Evolutionary conservation across 2,113 vertebrate species (phyloP), one percentile per base, ranked within the genome.

Genomic region (Chauna torquata): DNA sequence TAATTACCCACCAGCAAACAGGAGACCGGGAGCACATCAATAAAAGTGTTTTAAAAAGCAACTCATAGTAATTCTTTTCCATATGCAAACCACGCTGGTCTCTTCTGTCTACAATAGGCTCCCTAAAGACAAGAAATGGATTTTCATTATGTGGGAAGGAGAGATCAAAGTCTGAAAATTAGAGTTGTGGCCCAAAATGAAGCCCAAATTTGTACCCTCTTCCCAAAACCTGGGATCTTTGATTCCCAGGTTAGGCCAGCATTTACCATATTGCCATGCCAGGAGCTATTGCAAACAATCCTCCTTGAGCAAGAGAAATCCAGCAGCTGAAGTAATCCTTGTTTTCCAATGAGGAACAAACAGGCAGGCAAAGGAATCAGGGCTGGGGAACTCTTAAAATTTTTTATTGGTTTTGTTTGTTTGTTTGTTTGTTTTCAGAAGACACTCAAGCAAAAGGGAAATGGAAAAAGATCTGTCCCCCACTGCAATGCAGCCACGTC

Each of bases 1-100:
- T 95, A 92, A 95, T 97, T 93, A 94, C 88, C 91, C 62, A 94
- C 90, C 64, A 96, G 91, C 86, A 88, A 91, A 92, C 77, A 94
- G 89, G 91, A 86, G 95, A 96, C 68, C 0, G 32, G 91, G 86
- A 96, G 92, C 68, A 85, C 84, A 96, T 92, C 91, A 88, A 91
- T 91, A 89, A 86, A 88, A 85, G 45, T 59, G 75, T 70, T 92
- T 96, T 64, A 69, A 86, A 90, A 86, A 68, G 55, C 38, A 27
- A 71, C 59, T 88, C 38, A 4, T 3, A 58, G 75, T 71, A 66
- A 83, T 86, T 96, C n/a, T 90, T 92, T 59, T 76, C 91, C 84
- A 42, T 34, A 32, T 49, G 78, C 71, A 85, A 94, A 61, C 55
- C 14, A 8, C 0, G 0, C 75, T 0, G 5, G 54, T 55, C 86